Percentiles rank a stretch among this genome's conserved stretches.
phyloP scores from a whole-genome alignment of 2,888 invertebrate species.

The Ectemnius continuus region DNA sequence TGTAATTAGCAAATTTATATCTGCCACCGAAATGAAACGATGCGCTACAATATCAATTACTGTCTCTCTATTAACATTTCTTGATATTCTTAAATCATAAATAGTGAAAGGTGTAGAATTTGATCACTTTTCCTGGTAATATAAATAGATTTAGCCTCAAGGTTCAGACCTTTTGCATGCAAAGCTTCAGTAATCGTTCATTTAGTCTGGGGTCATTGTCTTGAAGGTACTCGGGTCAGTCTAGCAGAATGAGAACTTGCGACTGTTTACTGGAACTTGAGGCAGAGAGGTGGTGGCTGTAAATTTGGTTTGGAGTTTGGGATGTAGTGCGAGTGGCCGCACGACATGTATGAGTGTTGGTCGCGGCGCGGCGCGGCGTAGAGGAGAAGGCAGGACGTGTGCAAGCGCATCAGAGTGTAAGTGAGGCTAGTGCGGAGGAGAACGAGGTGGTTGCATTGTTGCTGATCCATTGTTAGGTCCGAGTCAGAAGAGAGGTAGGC shows the following conservation, averaged over 20 bases:
- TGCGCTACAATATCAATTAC: too few relatives aligned
- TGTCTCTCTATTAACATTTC: too few relatives aligned
- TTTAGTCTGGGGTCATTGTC: conserved; percentile 10
- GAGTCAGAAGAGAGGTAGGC: conserved; percentile 67
- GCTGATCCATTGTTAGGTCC: conserved; percentile 70
- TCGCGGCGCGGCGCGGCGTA: too few relatives aligned
- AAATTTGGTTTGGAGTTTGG: conserved; percentile 57
- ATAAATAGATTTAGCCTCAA: too few relatives aligned
- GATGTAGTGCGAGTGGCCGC: conserved; percentile 35
- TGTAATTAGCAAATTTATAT: too few relatives aligned
- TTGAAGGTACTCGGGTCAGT: conserved; percentile 16
- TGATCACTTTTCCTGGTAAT: too few relatives aligned
- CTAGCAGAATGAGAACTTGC: conserved; percentile 29
- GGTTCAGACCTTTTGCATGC: too few relatives aligned
- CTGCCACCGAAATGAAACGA: too few relatives aligned
- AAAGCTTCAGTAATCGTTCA: too few relatives aligned
- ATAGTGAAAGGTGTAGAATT: too few relatives aligned
- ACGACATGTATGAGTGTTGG: conserved; percentile 24
- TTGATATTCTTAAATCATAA: too few relatives aligned
- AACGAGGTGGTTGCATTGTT: conserved; percentile 65
- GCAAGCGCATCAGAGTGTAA: conserved; percentile 35
- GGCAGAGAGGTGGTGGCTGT: conserved; percentile 38
- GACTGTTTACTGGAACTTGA: conserved; percentile 41
- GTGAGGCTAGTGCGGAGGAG: conserved; percentile 48
- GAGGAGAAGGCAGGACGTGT: conserved; percentile 18